Evolutionary conservation across 2,888 invertebrate genomes (phyloP).

Genomic region (Lepidochitona cinerea): DNA sequence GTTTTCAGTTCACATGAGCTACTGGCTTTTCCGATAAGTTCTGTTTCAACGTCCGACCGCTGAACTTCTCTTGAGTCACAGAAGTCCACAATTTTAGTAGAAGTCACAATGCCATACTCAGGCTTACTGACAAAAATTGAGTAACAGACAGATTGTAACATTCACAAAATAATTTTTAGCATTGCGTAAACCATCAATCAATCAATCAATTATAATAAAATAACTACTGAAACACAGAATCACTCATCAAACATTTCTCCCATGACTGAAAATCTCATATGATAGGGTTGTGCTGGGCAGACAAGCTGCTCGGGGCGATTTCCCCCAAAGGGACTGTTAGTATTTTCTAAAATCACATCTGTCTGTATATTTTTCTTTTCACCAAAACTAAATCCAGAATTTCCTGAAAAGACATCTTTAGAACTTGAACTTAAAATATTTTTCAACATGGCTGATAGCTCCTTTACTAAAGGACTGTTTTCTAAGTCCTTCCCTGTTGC

Average conservation of each 20-base stretch:
- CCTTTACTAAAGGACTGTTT: background rate
- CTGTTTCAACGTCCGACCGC: too few relatives aligned
- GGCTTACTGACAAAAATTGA: too few relatives aligned
- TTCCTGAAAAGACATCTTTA: background rate
- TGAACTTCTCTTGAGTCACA: too few relatives aligned
- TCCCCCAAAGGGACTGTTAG: slow-evolving; percentile 33
- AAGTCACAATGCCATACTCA: too few relatives aligned
- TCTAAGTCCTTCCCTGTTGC: background rate
- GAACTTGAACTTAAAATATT: background rate
- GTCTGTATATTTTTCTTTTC: slow-evolving; percentile 2
- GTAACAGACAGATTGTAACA: too few relatives aligned
- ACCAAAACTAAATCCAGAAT: slow-evolving; percentile 4
- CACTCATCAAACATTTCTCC: slow-evolving; percentile 79
- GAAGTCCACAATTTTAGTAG: too few relatives aligned
- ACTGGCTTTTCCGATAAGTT: too few relatives aligned
- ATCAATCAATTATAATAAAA: too few relatives aligned
- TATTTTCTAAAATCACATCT: slow-evolving; percentile 24
- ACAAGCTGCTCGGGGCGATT: slow-evolving; percentile 75
- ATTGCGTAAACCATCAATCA: too few relatives aligned
- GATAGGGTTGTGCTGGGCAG: slow-evolving; percentile 86
- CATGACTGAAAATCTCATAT: slow-evolving; percentile 82
- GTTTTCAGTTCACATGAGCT: too few relatives aligned
- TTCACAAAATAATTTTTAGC: too few relatives aligned
- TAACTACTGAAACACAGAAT: too few relatives aligned
- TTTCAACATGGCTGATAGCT: background rate